Base-by-base conservation (phyloP, 2,888 invertebrate species). In the Himalopsyche tibetana region DNA sequence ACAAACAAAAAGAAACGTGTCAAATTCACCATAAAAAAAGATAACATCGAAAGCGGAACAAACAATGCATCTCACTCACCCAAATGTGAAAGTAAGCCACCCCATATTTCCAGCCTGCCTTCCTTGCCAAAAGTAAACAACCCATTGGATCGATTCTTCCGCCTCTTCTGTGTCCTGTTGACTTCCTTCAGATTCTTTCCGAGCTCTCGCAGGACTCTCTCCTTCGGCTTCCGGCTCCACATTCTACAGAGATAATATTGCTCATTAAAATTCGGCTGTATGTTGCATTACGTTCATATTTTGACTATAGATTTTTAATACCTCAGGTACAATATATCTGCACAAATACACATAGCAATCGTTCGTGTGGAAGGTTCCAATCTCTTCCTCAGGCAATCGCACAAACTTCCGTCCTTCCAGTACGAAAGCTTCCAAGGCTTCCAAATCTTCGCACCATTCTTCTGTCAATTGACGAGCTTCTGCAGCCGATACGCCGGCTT, bases 51-150 rank as follows among this genome's bases (percentile, higher is more conserved):
- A 40, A 84, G 17, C 17, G 19, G 15, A 19, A 5, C n/a, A 11
- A 17, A 45, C 17, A 45, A 11, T 84, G 36, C 15, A 38, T 86
- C 55, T 56, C 85, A 85, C 84, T 86, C 89, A 94, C 90, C 98
- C 98, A 92, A 99, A 99, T 0, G 99, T 99, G 92, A 99, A 99
- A 0, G 98, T 99, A 0, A 99, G 94, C 99, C 99, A 99, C 86
- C 99, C 99, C 99, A 99, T 99, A 92, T 99, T 99, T 88, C 97
- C 96, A 4, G 99, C 99, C 90, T 98, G 97, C 83, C 97, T 94
- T 0, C 99, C 99, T 93, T 99, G 99, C 99, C 99, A 99, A 93
- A 99, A 99, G 92, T 99, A 99, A n/a, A 99, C 99, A 82, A 99
- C 97, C 93, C 98, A 99, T 90, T 98, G 97, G 90, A 96, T 97